Conservation (phyloP, 2,888 invertebrate species). For the Rotaria sp. region DNA sequence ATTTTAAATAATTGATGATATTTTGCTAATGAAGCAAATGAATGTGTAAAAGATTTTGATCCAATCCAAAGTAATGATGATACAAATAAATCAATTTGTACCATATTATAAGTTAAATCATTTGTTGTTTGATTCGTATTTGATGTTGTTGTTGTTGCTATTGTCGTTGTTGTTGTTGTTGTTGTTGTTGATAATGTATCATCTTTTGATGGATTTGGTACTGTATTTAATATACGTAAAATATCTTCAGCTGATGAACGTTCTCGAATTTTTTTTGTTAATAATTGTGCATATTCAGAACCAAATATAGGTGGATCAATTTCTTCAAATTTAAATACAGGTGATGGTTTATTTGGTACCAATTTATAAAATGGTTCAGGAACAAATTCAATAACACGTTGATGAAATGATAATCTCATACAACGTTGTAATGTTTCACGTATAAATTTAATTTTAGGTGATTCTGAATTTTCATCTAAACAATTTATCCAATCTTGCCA, state of each 20-base stretch:
- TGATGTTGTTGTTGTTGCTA: not conserved
- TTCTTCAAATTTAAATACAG: constrained; percentile 56
- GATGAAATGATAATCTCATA: constrained; percentile 83
- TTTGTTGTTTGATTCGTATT: constrained; percentile 62
- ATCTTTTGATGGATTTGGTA: not conserved
- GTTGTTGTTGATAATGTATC: not conserved
- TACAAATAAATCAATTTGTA: constrained; percentile 93
- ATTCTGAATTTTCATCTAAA: constrained; percentile 59
- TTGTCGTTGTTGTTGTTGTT: not conserved
- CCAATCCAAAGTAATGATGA: constrained; percentile 85
- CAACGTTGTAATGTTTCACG: constrained; percentile 81
- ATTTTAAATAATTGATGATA: constrained; percentile 59
- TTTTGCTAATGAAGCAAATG: constrained; percentile 95
- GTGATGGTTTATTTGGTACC: constrained; percentile 57
- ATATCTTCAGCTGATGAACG: not conserved
- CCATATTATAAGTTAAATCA: constrained; percentile 65
- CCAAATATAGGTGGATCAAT: constrained; percentile 72
- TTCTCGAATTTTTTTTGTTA: not conserved
- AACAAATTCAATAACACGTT: constrained; percentile 81
- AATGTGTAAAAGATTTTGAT: constrained; percentile 92
- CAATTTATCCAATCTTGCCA: constrained; percentile 65
- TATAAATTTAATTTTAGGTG: constrained; percentile 88
- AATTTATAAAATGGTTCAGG: constrained; percentile 76
- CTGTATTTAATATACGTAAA: not conserved
- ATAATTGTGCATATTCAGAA: constrained; percentile 47